phyloP scores from a whole-genome alignment of 2,888 invertebrate species.

The Heliconius charithonia region DNA sequence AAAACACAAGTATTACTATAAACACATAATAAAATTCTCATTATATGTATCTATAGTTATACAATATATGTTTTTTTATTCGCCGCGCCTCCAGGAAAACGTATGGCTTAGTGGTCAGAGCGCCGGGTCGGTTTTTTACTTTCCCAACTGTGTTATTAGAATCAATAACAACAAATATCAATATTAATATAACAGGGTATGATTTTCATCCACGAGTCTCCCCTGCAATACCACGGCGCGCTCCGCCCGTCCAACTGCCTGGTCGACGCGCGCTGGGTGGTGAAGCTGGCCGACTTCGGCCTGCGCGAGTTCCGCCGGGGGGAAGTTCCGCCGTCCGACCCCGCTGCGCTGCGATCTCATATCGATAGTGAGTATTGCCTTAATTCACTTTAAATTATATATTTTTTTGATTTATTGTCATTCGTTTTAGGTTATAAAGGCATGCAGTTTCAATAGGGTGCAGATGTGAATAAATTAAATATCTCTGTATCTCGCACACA shows the following conservation, averaged over 20 bases:
- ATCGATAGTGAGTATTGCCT: conserved; percentile 86
- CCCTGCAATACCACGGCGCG: conserved; percentile 93
- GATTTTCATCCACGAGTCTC: conserved; percentile 95
- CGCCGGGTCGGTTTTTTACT: no score
- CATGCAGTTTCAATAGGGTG: not conserved
- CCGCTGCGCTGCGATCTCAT: conserved; percentile 84
- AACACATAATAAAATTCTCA: not conserved
- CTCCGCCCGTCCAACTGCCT: conserved; percentile 95
- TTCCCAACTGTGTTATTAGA: not conserved
- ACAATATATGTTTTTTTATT: not conserved
- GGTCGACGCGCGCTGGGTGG: conserved; percentile 97
- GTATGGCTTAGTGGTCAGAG: no score
- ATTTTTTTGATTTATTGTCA: no score
- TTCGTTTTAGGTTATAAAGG: no score
- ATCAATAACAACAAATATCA: not conserved
- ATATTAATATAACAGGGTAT: conserved; percentile 86
- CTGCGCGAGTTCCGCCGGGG: conserved; percentile 93
- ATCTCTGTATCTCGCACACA: no score
- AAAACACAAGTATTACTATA: not conserved
- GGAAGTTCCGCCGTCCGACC: conserved; percentile 86
- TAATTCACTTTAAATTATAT: not conserved
- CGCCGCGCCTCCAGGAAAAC: no score
- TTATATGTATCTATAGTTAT: not conserved
- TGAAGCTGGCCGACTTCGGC: conserved; percentile 96
- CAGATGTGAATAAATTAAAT: not conserved